Conservation (phyloP, 1,140 invertebrate species). For the Diachasma alloeum region DNA sequence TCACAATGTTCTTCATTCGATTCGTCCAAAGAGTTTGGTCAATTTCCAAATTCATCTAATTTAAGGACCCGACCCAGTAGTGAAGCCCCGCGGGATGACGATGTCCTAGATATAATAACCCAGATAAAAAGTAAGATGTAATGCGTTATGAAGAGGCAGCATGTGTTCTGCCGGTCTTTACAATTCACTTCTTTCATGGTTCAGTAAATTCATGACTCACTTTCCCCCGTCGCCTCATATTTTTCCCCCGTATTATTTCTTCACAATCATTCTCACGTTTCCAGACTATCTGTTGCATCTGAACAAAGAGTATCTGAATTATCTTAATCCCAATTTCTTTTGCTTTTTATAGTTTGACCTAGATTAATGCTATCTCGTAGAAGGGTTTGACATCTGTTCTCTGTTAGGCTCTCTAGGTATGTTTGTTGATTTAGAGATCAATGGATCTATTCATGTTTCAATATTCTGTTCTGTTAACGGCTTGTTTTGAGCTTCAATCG, state of each 20-base stretch:
- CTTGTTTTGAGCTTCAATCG: neutral
- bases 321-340: neutral
- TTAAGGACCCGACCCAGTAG: too few species aligned
- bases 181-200: neutral
- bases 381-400: neutral
- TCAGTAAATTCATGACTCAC: constrained; percentile 4
- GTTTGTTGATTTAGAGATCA: neutral
- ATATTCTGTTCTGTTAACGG: neutral
- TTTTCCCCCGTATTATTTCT: neutral
- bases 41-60: neutral
- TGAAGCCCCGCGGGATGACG: too few species aligned
- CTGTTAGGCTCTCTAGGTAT: neutral
- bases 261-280: neutral
- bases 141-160: neutral
- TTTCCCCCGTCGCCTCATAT: neutral
- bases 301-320: neutral
- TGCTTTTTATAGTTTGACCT: neutral
- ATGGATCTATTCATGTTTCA: neutral
- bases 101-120: neutral
- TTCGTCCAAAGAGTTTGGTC: neutral
- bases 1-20: too few species aligned
- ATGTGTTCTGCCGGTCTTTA: neutral
- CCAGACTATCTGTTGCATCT: neutral
- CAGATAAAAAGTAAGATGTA: neutral
- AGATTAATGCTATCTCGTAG: neutral